Percentiles rank a stretch among this genome's conserved stretches.
phyloP scores from a whole-genome alignment of 1,140 invertebrate species.

The Magallana ariakensis region DNA sequence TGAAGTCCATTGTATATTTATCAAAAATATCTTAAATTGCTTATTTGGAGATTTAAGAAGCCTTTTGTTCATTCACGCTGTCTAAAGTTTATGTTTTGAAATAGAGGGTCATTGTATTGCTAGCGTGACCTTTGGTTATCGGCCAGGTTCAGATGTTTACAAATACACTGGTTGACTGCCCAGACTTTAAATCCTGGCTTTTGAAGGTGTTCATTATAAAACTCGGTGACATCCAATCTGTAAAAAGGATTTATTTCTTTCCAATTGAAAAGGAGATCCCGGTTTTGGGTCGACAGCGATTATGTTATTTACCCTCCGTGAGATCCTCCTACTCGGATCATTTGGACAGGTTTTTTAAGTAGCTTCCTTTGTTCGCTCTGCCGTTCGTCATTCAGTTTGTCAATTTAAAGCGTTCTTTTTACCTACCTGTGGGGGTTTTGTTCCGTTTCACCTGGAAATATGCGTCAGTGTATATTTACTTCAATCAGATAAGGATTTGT shows the following conservation, averaged over 20 bases:
- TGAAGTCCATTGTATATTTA: neutral
- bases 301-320: neutral
- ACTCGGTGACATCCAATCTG: neutral
- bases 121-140: neutral
- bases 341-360: neutral
- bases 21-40: neutral
- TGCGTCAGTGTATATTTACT: neutral
- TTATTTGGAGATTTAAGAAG: slow-evolving; percentile 1
- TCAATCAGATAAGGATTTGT: neutral
- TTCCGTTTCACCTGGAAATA: neutral
- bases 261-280: neutral
- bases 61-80: neutral
- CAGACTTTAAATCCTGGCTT: neutral
- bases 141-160: slow-evolving; percentile 15
- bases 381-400: neutral
- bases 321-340: neutral
- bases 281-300: neutral
- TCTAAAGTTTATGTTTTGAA: neutral
- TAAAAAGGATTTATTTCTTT: neutral
- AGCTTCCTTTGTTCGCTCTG: slow-evolving; percentile 9
- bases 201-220: neutral
- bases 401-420: neutral
- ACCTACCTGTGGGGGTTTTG: slow-evolving; percentile 22
- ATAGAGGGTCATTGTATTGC: neutral
- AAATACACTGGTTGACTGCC: slow-evolving; percentile 32